A percentile compares a stretch with the other conserved stretches of the same genome.
Evolutionary conservation across 2,888 invertebrate species (phyloP).

Genomic region (Agrenia bidenticulata): DNA sequence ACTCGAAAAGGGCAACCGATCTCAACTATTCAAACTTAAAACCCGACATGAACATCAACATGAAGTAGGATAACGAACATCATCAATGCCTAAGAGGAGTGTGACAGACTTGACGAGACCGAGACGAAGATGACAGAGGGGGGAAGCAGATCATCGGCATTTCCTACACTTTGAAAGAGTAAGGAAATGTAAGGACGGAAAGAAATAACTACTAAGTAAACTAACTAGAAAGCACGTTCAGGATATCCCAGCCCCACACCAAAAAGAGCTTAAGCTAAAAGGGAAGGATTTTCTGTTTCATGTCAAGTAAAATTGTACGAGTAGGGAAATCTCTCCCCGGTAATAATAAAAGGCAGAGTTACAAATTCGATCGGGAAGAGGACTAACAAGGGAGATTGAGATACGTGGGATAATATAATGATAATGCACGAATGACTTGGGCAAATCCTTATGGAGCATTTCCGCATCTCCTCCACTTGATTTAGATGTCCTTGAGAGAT

Average conservation of each 20-base stretch:
- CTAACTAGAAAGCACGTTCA: constrained; percentile 15
- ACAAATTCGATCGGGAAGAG: constrained; percentile 20
- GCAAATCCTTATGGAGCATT: background rate
- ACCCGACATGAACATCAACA: no score
- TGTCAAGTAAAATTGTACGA: background rate
- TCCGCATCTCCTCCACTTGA: no score
- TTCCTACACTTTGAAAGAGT: constrained; percentile 1
- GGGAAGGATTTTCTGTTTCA: no score
- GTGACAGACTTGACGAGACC: no score
- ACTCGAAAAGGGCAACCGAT: no score
- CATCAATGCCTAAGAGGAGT: no score
- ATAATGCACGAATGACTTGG: constrained; percentile 13
- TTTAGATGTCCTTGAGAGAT: no score
- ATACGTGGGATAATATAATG: constrained; percentile 13
- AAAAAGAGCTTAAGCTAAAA: no score
- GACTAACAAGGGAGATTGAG: background rate
- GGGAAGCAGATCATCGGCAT: constrained; percentile 20
- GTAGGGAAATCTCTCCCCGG: background rate
- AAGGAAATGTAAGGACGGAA: background rate
- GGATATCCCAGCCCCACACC: no score
- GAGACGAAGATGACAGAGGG: no score
- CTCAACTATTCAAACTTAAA: no score
- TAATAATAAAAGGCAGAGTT: constrained; percentile 13
- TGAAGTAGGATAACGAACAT: no score
- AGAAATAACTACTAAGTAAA: constrained; percentile 8